A percentile compares a stretch with the other conserved stretches of the same genome.
These are phyloP conservation scores for Etia nguti DNA, from an alignment of 2,113 vertebrate species.

Conservation along the genomic window DNA sequence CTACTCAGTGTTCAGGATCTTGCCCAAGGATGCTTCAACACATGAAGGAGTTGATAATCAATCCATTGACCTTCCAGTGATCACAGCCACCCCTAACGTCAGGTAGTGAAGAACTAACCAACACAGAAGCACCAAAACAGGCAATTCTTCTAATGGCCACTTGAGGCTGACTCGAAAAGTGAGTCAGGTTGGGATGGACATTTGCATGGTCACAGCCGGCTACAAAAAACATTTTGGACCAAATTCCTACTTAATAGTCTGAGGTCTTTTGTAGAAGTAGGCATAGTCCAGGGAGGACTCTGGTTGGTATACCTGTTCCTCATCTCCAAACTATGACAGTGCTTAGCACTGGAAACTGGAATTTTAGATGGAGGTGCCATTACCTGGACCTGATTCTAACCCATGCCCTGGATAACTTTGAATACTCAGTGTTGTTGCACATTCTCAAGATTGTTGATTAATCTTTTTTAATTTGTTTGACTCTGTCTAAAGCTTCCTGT, in stretches of 20 bases:
- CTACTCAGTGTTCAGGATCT: neutral
- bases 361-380: neutral
- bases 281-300: neutral
- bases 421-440: neutral
- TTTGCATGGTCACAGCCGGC: neutral
- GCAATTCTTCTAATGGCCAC: neutral
- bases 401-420: neutral
- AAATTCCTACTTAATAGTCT: neutral
- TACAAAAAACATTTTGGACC: neutral
- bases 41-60: neutral
- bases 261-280: neutral
- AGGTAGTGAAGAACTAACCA: neutral
- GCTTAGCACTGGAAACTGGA: neutral
- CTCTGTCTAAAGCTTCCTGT: neutral
- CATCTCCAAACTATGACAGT: neutral
- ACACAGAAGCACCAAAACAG: neutral
- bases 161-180: neutral
- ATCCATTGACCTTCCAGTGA: neutral
- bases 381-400: neutral
- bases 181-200: neutral
- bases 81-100: accelerated
- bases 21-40: neutral
- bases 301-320: neutral
- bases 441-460: neutral
- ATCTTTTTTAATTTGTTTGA: neutral